These are phyloP conservation scores for Platycnemis pennipes DNA, from an alignment of 2,888 invertebrate species.

Conservation along the genomic window DNA sequence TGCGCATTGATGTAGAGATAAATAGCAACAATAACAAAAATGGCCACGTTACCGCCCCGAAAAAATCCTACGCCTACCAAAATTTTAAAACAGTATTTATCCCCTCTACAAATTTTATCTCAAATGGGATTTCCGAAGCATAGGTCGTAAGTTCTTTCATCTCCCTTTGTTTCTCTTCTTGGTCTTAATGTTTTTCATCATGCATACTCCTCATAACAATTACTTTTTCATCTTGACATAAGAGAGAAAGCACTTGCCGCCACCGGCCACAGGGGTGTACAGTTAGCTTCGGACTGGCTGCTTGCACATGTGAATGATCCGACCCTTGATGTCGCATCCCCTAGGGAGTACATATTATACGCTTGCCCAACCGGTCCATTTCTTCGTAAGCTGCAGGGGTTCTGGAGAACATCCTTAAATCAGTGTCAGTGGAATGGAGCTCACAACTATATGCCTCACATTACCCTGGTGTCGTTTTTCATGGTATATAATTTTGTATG, in stretches of 20 bases:
- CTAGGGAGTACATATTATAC: conserved; percentile 93
- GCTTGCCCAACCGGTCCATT: conserved; percentile 91
- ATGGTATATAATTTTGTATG: conserved; percentile 81
- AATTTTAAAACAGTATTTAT: conserved; percentile 86
- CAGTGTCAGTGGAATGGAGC: conserved; percentile 93
- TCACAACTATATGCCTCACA: conserved; percentile 94
- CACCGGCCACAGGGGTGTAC: conserved; percentile 93
- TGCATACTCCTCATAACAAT: not conserved
- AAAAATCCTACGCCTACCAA: conserved; percentile 88
- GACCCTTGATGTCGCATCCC: conserved; percentile 87
- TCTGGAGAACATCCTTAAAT: conserved; percentile 89
- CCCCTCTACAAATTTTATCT: conserved; percentile 89
- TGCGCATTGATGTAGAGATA: not conserved
- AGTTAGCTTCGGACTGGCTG: conserved; percentile 94
- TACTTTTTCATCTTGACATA: conserved; percentile 72
- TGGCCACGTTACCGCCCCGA: conserved; percentile 89
- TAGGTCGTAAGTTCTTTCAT: conserved; percentile 87
- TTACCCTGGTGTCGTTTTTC: conserved; percentile 94
- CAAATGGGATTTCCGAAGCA: conserved; percentile 95
- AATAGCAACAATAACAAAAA: conserved; percentile 75
- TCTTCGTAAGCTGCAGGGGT: conserved; percentile 86
- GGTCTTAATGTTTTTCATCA: not conserved
- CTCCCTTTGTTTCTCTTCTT: not conserved
- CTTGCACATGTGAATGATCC: conserved; percentile 94
- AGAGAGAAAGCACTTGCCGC: conserved; percentile 95